Evolutionary conservation across 2,888 invertebrate species (phyloP).

Genomic region (Oxyteleia sp.): DNA sequence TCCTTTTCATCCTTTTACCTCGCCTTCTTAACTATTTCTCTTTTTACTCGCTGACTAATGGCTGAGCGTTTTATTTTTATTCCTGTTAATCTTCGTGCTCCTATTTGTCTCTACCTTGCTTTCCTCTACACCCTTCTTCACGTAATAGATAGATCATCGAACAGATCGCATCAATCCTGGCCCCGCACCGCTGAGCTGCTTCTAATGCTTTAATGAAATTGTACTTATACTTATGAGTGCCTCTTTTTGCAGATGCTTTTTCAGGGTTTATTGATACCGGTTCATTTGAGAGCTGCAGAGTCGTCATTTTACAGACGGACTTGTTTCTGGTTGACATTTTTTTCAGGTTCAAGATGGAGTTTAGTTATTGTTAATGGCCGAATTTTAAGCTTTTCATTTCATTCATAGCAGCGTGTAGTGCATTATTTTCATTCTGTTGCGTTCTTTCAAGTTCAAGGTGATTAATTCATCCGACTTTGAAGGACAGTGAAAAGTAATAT

Average conservation of each 20-base stretch:
- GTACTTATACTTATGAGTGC: slow-evolving; percentile 13
- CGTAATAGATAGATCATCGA: slow-evolving; percentile 53
- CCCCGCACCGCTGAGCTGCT: not conserved
- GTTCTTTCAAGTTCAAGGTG: slow-evolving; percentile 8
- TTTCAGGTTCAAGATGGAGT: too few species aligned
- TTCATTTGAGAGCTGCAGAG: not conserved
- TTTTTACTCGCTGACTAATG: slow-evolving; percentile 62
- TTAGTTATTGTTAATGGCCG: not conserved
- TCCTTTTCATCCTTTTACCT: slow-evolving; percentile 32
- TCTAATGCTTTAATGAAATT: slow-evolving; percentile 32
- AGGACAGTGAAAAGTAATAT: not conserved
- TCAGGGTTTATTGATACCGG: not conserved
- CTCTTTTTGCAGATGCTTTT: not conserved
- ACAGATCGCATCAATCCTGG: slow-evolving; percentile 51
- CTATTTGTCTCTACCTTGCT: slow-evolving; percentile 65
- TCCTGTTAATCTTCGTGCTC: slow-evolving; percentile 54
- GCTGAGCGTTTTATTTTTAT: slow-evolving; percentile 45
- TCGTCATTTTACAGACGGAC: not conserved
- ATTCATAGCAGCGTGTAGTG: not conserved
- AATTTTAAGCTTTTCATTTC: not conserved
- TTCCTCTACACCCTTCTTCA: slow-evolving; percentile 20
- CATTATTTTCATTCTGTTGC: not conserved
- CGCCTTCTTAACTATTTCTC: slow-evolving; percentile 42
- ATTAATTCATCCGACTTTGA: not conserved
- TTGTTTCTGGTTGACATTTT: slow-evolving; percentile 1